These are phyloP conservation scores for Coilia nasus DNA, from an alignment of 2,797 vertebrate species.

Conservation along the genomic window DNA sequence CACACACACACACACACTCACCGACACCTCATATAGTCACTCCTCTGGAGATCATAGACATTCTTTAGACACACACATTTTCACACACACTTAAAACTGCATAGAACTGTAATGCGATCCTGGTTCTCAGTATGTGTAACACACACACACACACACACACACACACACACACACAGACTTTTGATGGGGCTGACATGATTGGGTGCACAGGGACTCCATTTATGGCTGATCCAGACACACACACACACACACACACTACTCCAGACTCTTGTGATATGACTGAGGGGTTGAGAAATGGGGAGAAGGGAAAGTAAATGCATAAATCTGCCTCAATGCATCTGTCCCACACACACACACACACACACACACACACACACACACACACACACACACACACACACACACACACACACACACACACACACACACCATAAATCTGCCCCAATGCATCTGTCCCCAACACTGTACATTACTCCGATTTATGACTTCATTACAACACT, in stretches of 20 bases:
- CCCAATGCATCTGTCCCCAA: not conserved
- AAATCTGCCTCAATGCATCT: not conserved
- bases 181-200: not conserved
- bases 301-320: not conserved
- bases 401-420: conserved; percentile 55
- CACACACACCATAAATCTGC: conserved; percentile 47
- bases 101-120: not conserved
- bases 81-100: not conserved
- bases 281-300: not conserved
- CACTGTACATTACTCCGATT: conserved; percentile 4
- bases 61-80: not conserved
- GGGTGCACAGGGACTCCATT: not conserved
- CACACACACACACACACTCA: conserved; percentile 17
- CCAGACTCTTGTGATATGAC: not conserved
- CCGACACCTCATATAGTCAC: not conserved
- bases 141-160: conserved; percentile 36
- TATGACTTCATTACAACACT: conserved; percentile 19
- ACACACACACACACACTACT: conserved; percentile 19
- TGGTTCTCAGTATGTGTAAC: conserved; percentile 24
- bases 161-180: not conserved
- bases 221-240: conserved; percentile 26
- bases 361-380: conserved; percentile 47
- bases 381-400: not conserved
- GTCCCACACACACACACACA: conserved; percentile 39
- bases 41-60: not conserved